Base-by-base conservation (phyloP, 2,888 invertebrate species). In the Oeneis ivallda region DNA sequence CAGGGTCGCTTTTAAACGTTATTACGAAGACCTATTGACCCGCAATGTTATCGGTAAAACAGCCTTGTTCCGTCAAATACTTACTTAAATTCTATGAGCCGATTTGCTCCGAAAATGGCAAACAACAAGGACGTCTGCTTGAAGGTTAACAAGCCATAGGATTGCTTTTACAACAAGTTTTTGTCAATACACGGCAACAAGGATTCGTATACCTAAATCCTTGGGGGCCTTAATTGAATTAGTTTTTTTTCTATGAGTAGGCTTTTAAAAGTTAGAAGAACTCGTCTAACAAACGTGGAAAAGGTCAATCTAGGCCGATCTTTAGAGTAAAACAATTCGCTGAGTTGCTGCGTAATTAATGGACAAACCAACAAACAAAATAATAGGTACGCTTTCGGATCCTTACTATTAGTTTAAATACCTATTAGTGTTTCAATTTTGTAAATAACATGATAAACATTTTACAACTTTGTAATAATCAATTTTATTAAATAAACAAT, bases 51-150 rank as follows among this genome's bases (percentile, higher is more conserved):
- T 71, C 66, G 70, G 70, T 69, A 65, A 68, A 69, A 70, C 68
- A 72, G 70, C 73, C 75, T 75, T 72, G 74, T 68, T 68, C 58
- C 67, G 70, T 70, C 72, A 69, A 72, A 73, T 69, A 70, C 66
- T 70, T 69, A 70, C 66, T 70, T 70, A 70, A 62, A 60, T 66
- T 66, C 66, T 67, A 72, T 67, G 73, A 68, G 68, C 62, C 63
- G 72, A 71, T 71, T 73, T 71, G 71, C 69, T 71, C 70, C 67
- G 62, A 71, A 74, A 71, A 73, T 68, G 69, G 69, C 72, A 69
- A 67, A 37, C 66, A 69, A 58, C 75, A 72, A 74, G 72, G 74
- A 73, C 74, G 70, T 66, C 52, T 62, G 62, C 47, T 69, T 53
- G 73, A 73, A 72, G 71, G 71, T 71, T 67, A 66, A 68, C 67